These are phyloP conservation scores for Amphilophus citrinellus DNA, from an alignment of 2,113 vertebrate genomes.

Conservation along the genomic window DNA sequence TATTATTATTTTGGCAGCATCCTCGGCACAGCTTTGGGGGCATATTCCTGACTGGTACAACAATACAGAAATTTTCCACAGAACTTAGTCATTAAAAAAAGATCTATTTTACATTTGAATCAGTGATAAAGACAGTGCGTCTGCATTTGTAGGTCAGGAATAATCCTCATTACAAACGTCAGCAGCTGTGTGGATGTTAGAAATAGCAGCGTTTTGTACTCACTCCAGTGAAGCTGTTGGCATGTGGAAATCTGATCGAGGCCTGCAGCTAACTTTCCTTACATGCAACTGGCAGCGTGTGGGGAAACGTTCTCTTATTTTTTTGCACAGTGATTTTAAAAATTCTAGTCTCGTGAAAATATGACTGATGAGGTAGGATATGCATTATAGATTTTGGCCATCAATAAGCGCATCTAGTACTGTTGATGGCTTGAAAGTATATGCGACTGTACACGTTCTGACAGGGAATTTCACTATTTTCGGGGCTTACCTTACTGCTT, in stretches of 20 bases:
- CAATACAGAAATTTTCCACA: not conserved
- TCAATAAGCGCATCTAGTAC: not conserved
- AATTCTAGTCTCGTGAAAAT: not conserved
- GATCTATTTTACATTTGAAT: not conserved
- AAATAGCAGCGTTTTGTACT: constrained; percentile 70
- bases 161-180: constrained; percentile 47
- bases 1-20: constrained; percentile 47
- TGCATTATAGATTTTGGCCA: not conserved
- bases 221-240: constrained; percentile 46
- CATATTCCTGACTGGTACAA: not conserved
- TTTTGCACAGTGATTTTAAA: not conserved
- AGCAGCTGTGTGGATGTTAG: constrained; percentile 65
- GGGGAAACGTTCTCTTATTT: constrained; percentile 8
- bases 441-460: not conserved
- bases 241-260: constrained; percentile 70
- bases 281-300: constrained; percentile 22
- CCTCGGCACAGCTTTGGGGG: not conserved
- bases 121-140: not conserved
- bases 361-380: not conserved
- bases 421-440: not conserved
- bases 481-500: constrained; percentile 68
- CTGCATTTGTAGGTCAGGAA: constrained; percentile 27
- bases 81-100: not conserved
- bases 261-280: constrained; percentile 46
- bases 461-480: too few species aligned